A percentile compares a stretch with the other conserved stretches of the same genome.
Conservation (phyloP, 2,797 vertebrate species). For the Eremophila alpestris region DNA sequence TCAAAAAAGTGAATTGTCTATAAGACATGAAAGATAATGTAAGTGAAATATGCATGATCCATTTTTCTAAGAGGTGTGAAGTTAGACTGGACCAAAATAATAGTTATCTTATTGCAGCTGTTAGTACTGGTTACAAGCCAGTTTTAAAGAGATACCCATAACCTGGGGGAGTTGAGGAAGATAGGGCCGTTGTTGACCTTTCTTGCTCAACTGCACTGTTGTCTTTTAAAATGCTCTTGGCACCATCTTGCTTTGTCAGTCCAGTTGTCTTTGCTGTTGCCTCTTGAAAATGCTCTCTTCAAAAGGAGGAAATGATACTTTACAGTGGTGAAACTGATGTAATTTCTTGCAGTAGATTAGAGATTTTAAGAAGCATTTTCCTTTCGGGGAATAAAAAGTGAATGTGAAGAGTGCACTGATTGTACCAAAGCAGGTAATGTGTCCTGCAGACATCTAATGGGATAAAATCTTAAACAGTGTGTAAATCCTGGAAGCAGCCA, state of each 20-base stretch:
- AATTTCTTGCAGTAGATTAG: background rate
- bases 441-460: background rate
- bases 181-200: background rate
- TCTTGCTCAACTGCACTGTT: background rate
- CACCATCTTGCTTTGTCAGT: background rate
- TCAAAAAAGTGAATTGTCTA: background rate
- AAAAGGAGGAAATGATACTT: background rate
- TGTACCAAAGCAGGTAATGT: background rate
- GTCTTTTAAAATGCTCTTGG: background rate
- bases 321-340: background rate
- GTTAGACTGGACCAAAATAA: background rate
- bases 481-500: background rate
- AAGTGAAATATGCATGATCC: background rate
- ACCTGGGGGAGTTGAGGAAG: background rate
- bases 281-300: background rate
- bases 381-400: background rate
- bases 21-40: background rate
- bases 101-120: background rate
- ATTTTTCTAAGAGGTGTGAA: background rate
- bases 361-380: background rate
- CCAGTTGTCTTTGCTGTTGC: background rate
- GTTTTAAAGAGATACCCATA: background rate
- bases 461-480: background rate
- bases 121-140: background rate
- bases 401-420: background rate